Conservation (phyloP, 2,888 invertebrate genomes). For the Melikaiella ostensackeni region DNA sequence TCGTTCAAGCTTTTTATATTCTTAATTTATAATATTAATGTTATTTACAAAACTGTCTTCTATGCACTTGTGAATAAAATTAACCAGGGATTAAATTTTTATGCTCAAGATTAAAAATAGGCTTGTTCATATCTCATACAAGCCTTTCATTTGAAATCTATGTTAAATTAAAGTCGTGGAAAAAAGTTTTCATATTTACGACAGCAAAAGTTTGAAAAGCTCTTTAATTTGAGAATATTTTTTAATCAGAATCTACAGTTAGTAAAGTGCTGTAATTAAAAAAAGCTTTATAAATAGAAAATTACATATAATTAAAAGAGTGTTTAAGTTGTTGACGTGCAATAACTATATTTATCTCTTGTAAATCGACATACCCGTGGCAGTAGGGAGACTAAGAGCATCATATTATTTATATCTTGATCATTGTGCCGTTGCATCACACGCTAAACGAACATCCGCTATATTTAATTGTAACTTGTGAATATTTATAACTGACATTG, state of each 20-base stretch:
- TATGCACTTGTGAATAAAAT: background rate
- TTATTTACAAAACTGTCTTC: background rate
- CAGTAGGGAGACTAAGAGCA: background rate
- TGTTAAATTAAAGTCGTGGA: background rate
- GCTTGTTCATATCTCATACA: background rate
- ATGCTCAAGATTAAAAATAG: background rate
- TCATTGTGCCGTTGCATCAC: constrained; percentile 33
- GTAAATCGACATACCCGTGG: constrained; percentile 17
- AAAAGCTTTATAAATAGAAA: background rate
- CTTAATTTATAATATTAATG: constrained; percentile 8
- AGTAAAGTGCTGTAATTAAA: background rate
- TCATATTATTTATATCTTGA: constrained; percentile 32
- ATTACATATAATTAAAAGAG: constrained; percentile 3
- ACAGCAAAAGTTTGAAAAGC: background rate
- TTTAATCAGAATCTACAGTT: background rate
- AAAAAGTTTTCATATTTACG: background rate
- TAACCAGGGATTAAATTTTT: background rate
- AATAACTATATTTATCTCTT: constrained; percentile 29
- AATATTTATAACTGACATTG: constrained; percentile 38
- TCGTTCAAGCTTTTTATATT: background rate
- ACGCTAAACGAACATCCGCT: constrained; percentile 32
- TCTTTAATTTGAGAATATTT: background rate
- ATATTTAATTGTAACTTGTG: constrained; percentile 38
- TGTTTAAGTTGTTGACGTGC: constrained; percentile 25
- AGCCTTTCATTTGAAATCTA: background rate